Conservation (phyloP, 2,888 invertebrate genomes). For the Dysmachus trigonus region DNA sequence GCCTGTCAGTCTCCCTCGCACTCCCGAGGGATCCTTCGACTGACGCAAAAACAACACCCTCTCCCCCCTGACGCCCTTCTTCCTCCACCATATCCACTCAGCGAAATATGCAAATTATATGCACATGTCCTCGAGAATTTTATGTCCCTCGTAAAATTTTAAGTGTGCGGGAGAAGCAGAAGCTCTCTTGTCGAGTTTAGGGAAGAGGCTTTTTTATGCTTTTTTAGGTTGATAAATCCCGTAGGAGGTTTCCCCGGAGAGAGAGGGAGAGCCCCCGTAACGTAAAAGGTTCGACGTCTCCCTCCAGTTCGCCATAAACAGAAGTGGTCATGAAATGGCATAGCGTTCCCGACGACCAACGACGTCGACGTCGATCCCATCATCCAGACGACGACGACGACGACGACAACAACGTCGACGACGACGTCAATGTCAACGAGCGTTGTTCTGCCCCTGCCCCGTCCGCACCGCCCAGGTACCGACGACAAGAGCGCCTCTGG, state of each 20-base stretch:
- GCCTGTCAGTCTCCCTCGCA: background rate
- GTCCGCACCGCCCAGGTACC: background rate
- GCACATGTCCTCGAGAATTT: slow-evolving; percentile 34
- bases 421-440: background rate
- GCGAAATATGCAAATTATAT: slow-evolving; percentile 32
- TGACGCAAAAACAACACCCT: background rate
- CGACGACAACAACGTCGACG: background rate
- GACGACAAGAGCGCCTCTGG: background rate
- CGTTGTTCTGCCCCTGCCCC: background rate
- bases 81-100: background rate
- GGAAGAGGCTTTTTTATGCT: slow-evolving; percentile 5
- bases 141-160: slow-evolving; percentile 28
- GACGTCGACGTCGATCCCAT: background rate
- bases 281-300: background rate
- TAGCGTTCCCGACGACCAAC: background rate
- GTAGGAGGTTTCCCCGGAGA: background rate
- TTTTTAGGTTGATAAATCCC: slow-evolving; percentile 13
- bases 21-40: background rate
- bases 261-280: too few relatives aligned
- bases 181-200: background rate
- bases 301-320: background rate
- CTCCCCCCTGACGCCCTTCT: background rate
- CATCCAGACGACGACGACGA: too few relatives aligned
- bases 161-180: background rate
- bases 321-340: slow-evolving; percentile 17